Percentiles rank a stretch among this genome's conserved stretches.
phyloP scores from a whole-genome alignment of 1,140 invertebrate genomes.

The Sinonovacula constricta region DNA sequence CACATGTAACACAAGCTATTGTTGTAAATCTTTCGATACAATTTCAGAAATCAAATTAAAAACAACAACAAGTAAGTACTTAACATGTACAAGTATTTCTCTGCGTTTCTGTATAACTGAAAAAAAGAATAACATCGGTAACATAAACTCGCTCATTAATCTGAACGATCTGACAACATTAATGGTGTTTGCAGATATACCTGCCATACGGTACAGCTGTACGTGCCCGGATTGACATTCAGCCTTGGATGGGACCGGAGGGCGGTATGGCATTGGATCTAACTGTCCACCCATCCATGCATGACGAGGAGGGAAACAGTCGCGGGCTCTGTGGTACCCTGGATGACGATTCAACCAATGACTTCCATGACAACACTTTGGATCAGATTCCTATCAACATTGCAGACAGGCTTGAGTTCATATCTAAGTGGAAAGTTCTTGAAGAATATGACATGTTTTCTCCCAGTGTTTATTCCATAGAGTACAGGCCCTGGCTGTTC shows the following conservation, averaged over 20 bases:
- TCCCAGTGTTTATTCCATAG: not conserved
- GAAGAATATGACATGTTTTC: not conserved
- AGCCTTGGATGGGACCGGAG: too few relatives aligned
- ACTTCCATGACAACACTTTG: constrained; percentile 12
- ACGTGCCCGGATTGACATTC: constrained; percentile 19
- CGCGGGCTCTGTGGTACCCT: too few relatives aligned
- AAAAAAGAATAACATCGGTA: too few relatives aligned
- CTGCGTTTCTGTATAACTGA: too few relatives aligned
- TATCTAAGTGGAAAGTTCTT: constrained; percentile 8
- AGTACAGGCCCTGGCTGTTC: constrained; percentile 19
- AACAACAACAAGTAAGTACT: too few relatives aligned
- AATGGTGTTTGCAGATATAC: constrained; percentile 41
- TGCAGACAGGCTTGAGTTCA: not conserved
- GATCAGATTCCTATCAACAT: not conserved
- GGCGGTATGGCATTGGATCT: constrained; percentile 28
- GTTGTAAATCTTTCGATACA: too few relatives aligned
- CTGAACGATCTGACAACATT: too few relatives aligned
- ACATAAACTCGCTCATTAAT: too few relatives aligned
- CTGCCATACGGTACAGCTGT: constrained; percentile 41
- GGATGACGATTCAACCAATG: constrained; percentile 8
- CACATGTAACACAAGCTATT: too few relatives aligned
- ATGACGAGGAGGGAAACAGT: too few relatives aligned
- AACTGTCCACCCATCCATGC: constrained; percentile 9
- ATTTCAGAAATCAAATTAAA: too few relatives aligned
- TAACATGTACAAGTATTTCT: too few relatives aligned